Conservation (phyloP, 1,140 invertebrate genomes). For the Drosophila rufa region DNA sequence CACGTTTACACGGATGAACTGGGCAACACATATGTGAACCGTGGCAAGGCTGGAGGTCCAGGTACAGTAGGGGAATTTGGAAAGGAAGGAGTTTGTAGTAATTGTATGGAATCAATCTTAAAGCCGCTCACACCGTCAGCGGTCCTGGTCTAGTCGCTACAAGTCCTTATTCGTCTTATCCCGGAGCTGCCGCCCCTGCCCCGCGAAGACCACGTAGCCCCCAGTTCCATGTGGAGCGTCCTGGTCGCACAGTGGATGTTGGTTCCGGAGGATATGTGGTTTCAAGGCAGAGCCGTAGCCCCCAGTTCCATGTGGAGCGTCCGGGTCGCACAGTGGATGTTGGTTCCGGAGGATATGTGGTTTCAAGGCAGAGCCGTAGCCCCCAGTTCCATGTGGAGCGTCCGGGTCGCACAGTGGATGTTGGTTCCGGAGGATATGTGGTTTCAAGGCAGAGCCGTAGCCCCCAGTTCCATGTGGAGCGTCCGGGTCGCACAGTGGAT, state of each 20-base stretch:
- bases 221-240: constrained; percentile 26
- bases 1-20: constrained; percentile 48
- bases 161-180: not conserved
- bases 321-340: constrained; percentile 23
- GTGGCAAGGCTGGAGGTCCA: not conserved
- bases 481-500: constrained; percentile 25
- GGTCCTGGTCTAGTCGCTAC: constrained; percentile 24
- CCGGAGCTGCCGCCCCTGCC: not conserved
- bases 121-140: constrained; percentile 26
- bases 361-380: constrained; percentile 10
- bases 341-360: not conserved
- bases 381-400: constrained; percentile 30
- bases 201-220: constrained; percentile 6
- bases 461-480: constrained; percentile 17
- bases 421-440: constrained; percentile 3
- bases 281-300: constrained; percentile 12
- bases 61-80: not conserved
- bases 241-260: constrained; percentile 26
- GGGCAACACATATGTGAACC: constrained; percentile 48
- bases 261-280: constrained; percentile 8
- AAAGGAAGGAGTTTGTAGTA: not conserved
- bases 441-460: constrained; percentile 14
- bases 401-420: constrained; percentile 29
- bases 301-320: constrained; percentile 18
- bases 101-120: not conserved